Evolutionary conservation across 1,140 invertebrate species (phyloP), one percentile per base, ranked within the genome.

Genomic region (Argopecten irradians): DNA sequence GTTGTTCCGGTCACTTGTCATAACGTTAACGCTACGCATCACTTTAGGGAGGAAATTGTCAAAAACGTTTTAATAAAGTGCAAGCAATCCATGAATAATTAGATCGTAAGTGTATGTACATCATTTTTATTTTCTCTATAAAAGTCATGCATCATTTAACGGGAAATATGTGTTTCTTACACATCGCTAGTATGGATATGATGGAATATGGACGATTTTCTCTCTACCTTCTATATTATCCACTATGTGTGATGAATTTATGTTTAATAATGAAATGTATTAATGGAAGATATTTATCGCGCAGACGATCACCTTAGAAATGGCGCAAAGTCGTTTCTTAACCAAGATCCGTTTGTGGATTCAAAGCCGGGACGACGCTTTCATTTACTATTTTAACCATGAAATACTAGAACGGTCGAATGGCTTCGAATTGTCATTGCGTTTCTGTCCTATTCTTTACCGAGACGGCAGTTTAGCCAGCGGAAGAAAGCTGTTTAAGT

Each of bases 41-140:
- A 71, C n/a, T n/a, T n/a, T 71, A 5, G 3, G 8, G 55, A 16
- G 13, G 55, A 71, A 28, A 71, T 71, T 28, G 55, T 71, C 55
- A n/a, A 71, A 71, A 71, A 71, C 8, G 22, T 71, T 71, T 71
- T 71, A 71, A 71, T 71, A 71, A 71, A 71, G n/a, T 71, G 55
- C 55, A 71, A 28, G 8, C 55, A 16, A 11, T 71, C 55, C 55
- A 71, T 71, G n/a, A 71, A 71, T 71, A 71, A 71, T 71, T 28
- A 28, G 22, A n/a, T 16, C 22, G 14, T 71, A 71, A 71, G n/a
- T 71, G 55, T 71, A 8, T 71, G n/a, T 71, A 71, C n/a, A n/a
- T 71, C 22, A 71, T 71, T 28, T 71, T 71, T 71, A 71, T 71
- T 71, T 71, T 71, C 55, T 71, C 55, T 71, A 71, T 71, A 71